phyloP scores from a whole-genome alignment of 1,140 invertebrate species.

The Latrodectus geometricus region DNA sequence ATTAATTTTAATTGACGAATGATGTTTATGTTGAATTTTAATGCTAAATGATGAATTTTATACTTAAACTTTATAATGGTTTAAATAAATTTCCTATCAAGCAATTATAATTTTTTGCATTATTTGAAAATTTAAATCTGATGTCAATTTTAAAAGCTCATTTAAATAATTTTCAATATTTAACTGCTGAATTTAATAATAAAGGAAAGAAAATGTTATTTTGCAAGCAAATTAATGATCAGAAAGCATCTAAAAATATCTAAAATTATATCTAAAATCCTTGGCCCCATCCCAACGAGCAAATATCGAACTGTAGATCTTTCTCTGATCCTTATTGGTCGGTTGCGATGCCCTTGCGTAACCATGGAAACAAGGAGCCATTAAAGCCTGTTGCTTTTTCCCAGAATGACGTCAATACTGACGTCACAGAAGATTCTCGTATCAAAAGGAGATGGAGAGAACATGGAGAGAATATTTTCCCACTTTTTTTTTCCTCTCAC shows the following conservation, averaged over 20 bases:
- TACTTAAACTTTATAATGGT: too few relatives aligned
- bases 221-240: background rate
- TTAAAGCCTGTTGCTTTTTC: conserved; percentile 59
- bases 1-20: too few relatives aligned
- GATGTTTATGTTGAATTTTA: too few relatives aligned
- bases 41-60: too few relatives aligned
- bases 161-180: too few relatives aligned
- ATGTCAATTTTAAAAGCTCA: too few relatives aligned
- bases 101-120: too few relatives aligned
- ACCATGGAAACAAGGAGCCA: conserved; percentile 31
- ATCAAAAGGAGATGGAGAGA: conserved; percentile 23
- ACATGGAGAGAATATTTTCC: background rate
- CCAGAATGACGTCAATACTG: conserved; percentile 56
- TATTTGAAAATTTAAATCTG: too few relatives aligned
- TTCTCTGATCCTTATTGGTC: conserved; percentile 24
- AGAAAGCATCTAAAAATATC: conserved; percentile 30
- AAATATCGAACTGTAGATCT: conserved; percentile 41
- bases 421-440: conserved; percentile 47
- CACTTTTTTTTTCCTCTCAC: background rate
- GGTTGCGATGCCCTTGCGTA: background rate
- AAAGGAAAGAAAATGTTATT: background rate
- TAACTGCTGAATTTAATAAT: too few relatives aligned
- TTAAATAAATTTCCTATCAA: too few relatives aligned
- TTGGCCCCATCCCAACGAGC: conserved; percentile 16
- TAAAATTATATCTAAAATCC: conserved; percentile 33